A percentile compares a stretch with the other conserved stretches of the same genome.
Conservation (phyloP, 2,113 vertebrate genomes). For the Syrmaticus mikado region DNA sequence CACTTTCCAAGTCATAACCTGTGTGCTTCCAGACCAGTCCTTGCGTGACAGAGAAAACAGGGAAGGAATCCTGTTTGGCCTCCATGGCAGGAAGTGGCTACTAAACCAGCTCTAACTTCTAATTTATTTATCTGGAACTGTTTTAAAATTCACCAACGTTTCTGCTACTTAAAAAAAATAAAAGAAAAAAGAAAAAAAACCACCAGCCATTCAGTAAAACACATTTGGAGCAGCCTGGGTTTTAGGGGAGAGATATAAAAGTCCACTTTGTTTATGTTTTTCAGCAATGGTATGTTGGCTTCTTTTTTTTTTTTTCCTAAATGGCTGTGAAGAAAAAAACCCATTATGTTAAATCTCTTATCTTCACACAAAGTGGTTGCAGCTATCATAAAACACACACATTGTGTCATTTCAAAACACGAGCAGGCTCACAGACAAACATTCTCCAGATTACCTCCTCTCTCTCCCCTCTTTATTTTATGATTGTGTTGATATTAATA, state of each 20-base stretch:
- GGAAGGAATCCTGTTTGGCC: constrained; percentile 52
- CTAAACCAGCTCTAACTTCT: constrained; percentile 49
- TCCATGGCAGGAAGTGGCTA: constrained; percentile 61
- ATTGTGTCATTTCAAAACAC: constrained; percentile 70
- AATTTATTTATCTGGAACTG: constrained; percentile 66
- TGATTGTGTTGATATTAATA: constrained; percentile 7
- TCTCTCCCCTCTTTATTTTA: background rate
- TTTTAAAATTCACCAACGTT: constrained; percentile 40
- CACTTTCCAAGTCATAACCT: constrained; percentile 54
- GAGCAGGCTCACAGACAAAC: background rate
- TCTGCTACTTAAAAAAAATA: constrained; percentile 8
- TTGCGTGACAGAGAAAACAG: constrained; percentile 67
- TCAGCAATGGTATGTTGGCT: constrained; percentile 34
- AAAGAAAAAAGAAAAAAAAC: too few species aligned
- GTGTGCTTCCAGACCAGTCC: background rate
- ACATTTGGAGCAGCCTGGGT: background rate
- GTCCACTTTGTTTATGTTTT: constrained; percentile 59
- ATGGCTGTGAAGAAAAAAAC: background rate
- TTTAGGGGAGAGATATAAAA: constrained; percentile 54
- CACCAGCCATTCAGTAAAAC: constrained; percentile 47
- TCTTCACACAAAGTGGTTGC: constrained; percentile 32
- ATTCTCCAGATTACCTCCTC: constrained; percentile 58
- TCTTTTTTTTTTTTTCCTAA: constrained; percentile 22
- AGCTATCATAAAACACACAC: constrained; percentile 67
- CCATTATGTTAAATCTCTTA: constrained; percentile 54